These are phyloP conservation scores for Brachionichthys hirsutus DNA, from an alignment of 2,113 vertebrate species.

Conservation along the genomic window DNA sequence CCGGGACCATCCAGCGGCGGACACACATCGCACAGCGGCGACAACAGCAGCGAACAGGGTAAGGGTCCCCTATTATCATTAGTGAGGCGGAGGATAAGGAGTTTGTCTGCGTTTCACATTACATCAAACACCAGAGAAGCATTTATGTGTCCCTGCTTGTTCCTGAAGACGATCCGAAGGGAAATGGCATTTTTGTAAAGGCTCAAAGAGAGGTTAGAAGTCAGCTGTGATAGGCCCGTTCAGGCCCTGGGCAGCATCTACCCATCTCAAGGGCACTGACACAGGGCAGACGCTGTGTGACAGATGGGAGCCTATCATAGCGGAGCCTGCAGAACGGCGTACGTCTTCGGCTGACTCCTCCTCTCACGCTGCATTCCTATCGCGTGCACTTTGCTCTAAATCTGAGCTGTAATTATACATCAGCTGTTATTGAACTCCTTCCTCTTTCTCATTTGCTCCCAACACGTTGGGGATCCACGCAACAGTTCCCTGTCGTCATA, in stretches of 20 bases:
- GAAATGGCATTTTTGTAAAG: background rate
- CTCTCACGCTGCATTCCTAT: background rate
- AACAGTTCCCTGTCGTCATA: too few species aligned
- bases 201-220: constrained; percentile 27
- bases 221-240: constrained; percentile 4
- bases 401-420: background rate
- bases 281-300: constrained; percentile 1
- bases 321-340: background rate
- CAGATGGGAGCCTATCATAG: too few species aligned
- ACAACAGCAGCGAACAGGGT: constrained; percentile 99
- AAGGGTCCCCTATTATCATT: constrained; percentile 54
- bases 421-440: background rate
- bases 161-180: background rate
- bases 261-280: background rate
- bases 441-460: background rate
- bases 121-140: background rate
- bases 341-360: background rate
- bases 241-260: background rate
- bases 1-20: constrained; percentile 97
- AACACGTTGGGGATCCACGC: too few species aligned
- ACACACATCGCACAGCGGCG: constrained; percentile 97
- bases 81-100: background rate
- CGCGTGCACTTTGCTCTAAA: background rate
- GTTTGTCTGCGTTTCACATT: too few species aligned
- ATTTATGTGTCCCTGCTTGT: background rate